Base-by-base conservation (phyloP, 2,113 vertebrate genomes). In the Porphyrio hochstetteri region DNA sequence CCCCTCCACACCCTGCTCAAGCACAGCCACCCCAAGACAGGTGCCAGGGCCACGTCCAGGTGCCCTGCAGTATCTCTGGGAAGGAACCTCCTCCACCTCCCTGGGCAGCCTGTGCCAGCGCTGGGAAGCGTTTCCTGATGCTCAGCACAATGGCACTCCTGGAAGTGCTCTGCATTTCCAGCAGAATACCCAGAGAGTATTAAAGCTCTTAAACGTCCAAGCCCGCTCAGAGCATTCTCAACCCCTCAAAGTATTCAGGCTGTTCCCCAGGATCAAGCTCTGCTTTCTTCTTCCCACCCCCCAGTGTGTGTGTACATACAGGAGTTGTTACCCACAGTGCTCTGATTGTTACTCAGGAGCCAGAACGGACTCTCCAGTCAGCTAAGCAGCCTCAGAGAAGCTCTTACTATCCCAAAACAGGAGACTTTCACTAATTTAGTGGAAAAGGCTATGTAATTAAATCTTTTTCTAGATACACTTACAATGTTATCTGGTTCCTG, bases 61-160 rank as follows among this genome's bases (percentile, higher is more conserved):
- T 0, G 0, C 18, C 35, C 19, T 38, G 35, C 24, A 5, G 42
- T 28, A 11, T 52, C 60, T 23, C 20, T 1, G 9, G 35, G 55
- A 56, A 9, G 35, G 35, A 63, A 35, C 16, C 40, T 50, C 55
- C 35, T 36, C 29, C 40, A 42, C 21, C 50, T 25, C 23, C 50
- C 50, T 25, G 21, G 50, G 50, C 50, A 50, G 24, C 50, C 50
- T 50, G 50, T 31, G 33, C 36, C 57, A 29, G 50, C 14, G 38
- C 46, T 40, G 36, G 52, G 16, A 67, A 27, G 20, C 13, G 27
- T 35, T 65, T 52, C 50, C 65, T 28, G 52, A 67, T 17, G 38
- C 29, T 55, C 72, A 55, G 68, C 59, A 40, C 38, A 13, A 20
- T 16, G 33, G 4, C 16, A 35, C 10, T 55, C 27, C 40, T 31